A percentile compares a stretch with the other conserved stretches of the same genome.
phyloP scores from a whole-genome alignment of 2,113 vertebrate genomes.

The Megaceryle maxima region DNA sequence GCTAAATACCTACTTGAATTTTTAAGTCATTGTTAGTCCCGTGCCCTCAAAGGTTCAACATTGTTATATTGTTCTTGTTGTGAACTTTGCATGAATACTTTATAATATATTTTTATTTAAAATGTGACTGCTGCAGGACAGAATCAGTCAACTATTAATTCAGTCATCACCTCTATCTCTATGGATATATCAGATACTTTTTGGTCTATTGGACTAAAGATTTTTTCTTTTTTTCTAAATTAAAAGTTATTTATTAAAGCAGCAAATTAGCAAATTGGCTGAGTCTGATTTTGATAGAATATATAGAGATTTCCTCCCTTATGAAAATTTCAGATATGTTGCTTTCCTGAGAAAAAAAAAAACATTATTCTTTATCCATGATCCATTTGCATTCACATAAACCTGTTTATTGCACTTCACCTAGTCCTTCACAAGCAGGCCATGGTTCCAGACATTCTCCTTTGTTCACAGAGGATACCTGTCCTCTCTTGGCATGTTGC shows the following conservation, averaged over 20 bases:
- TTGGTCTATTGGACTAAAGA: not conserved
- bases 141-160: not conserved
- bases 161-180: not conserved
- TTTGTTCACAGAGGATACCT: not conserved
- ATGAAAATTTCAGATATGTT: not conserved
- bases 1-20: not conserved
- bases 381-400: not conserved
- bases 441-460: not conserved
- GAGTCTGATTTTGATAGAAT: not conserved
- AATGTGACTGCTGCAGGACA: not conserved
- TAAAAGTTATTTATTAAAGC: not conserved
- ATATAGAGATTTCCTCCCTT: not conserved
- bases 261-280: not conserved
- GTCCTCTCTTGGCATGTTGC: not conserved
- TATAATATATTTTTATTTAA: not conserved
- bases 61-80: not conserved
- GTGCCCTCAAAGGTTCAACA: not conserved
- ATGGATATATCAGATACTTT: not conserved
- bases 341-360: not conserved
- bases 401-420: not conserved
- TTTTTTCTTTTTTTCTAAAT: not conserved
- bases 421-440: not conserved
- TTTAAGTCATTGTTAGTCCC: not conserved
- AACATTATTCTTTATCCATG: not conserved
- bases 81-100: not conserved